A percentile compares a stretch with the other conserved stretches of the same genome.
phyloP scores from a whole-genome alignment of 2,113 vertebrate genomes.

The Brachyistius frenatus region DNA sequence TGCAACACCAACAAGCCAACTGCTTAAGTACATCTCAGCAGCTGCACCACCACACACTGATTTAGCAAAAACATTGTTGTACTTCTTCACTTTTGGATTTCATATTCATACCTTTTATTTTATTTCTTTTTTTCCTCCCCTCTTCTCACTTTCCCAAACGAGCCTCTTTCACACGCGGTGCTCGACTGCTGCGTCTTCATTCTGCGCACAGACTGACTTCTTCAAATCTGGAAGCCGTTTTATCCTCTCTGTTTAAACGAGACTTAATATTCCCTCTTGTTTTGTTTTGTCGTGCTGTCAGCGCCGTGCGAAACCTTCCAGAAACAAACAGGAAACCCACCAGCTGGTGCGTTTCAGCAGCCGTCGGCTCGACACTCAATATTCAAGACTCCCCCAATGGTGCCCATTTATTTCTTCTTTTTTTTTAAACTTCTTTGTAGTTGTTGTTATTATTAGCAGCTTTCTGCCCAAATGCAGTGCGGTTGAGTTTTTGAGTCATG shows the following conservation, averaged over 20 bases:
- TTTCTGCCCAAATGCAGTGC: background rate
- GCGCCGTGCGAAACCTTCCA: background rate
- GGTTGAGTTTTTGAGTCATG: background rate
- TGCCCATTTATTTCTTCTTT: background rate
- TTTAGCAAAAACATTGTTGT: conserved; percentile 17
- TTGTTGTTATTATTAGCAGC: background rate
- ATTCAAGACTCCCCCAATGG: background rate
- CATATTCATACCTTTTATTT: conserved; percentile 14
- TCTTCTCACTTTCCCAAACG: background rate
- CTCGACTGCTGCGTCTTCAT: conserved; percentile 11
- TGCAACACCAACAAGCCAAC: conserved; percentile 34
- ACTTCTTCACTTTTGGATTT: background rate
- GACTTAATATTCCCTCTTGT: conserved; percentile 41
- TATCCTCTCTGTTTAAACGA: conserved; percentile 7
- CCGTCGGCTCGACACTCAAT: too few relatives aligned
- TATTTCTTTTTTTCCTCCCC: background rate
- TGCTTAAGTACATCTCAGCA: conserved; percentile 9
- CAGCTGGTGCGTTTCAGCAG: conserved; percentile 17
- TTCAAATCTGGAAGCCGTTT: background rate
- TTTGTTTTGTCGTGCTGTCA: conserved; percentile 29
- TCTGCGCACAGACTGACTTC: conserved; percentile 42
- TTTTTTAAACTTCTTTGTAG: background rate
- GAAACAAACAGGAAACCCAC: conserved; percentile 26
- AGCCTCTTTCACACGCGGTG: background rate
- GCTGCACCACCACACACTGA: conserved; percentile 13